Base-by-base conservation (phyloP, 2,113 vertebrate species). In the Sylvia atricapilla region DNA sequence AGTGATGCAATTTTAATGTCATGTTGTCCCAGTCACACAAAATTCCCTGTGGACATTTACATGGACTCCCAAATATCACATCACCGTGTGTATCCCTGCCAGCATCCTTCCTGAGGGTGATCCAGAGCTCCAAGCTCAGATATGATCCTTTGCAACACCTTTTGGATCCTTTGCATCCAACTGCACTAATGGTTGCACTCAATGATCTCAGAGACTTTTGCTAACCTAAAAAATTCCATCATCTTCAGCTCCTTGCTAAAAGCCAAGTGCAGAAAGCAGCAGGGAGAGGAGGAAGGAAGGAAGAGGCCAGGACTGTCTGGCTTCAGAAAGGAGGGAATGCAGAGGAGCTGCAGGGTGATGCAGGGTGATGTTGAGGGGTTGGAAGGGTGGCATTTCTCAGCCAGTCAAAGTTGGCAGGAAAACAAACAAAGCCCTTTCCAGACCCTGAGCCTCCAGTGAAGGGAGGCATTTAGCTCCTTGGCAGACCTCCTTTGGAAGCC, bases 401-500 rank as follows among this genome's bases (percentile, higher is more conserved):
- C 22, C n/a, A 96, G 92, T 49, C 87, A 60, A 84, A 93, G 86
- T 91, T 92, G 89, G 49, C 47, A 11, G 58, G 76, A 88, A 95
- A 97, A 96, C 95, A 97, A 97, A 96, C 79, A 87, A 55, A 49
- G 56, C 22, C 15, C 93, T 93, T 96, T 93, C 94, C 91, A 96
- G 94, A 16, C 33, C 14, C 14, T 7, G 44, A 68, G 68, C 23
- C 84, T 73, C 41, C 75, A 24, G 74, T 37, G 94, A 92, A 82
- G 49, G 17, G 47, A 87, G 33, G 83, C 87, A 17, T 89, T 93
- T 13, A 87, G 59, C 44, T 63, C 89, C 92, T 94, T 96, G 94
- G 96, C 91, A 88, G 60, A 88, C 18, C 87, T 95, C 64, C 9
- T 79, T 53, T 39, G 66, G 95, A 79, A 90, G 75, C 68, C 67